Base-by-base conservation (phyloP, 1,140 invertebrate species). In the Drosophila punjabiensis region DNA sequence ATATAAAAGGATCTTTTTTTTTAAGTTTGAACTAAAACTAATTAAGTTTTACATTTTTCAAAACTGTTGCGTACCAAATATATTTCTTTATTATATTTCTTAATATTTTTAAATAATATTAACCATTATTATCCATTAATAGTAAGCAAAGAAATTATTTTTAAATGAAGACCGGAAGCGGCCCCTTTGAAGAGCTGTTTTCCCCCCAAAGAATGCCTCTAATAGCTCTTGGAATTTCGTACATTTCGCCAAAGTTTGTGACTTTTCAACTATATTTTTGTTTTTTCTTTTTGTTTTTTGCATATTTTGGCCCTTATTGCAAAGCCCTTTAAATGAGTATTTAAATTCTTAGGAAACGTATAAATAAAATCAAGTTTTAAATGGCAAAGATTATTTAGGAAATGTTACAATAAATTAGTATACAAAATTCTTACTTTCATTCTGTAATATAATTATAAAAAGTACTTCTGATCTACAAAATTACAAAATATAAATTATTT, bases 101-200 rank as follows among this genome's bases (percentile, higher is more conserved):
- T 16, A 28, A 2, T 16, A n/a, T 9, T 7, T 28, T 18, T 16
- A 55, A 20, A 20, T 37, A 18, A 0, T 18, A 20, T 18, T 45
- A 18, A 18, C 37, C 16, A 4, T 41, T 0, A n/a, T 4, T 41
- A n/a, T 4, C 8, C 7, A n/a, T 41, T n/a, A 9, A n/a, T 3
- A 16, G 14, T 8, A 16, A 8, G 16, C 1, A 11, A 11, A 39
- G 14, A 39, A n/a, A n/a, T n/a, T n/a, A n/a, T n/a, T n/a, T n/a
- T n/a, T n/a, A n/a, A n/a, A n/a, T n/a, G n/a, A 11, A 39, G 14
- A 39, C 10, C 18, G 18, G 18, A 45, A 18, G 52, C 10, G 18
- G 10, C 8, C 32, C 28, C 81, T 84, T 84, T 84, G 71, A 84
- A 73, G 71, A 68, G 53, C 63, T 73, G 81, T 81, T 76, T 76